A percentile compares a stretch with the other conserved stretches of the same genome.
Evolutionary conservation across 2,113 vertebrate genomes (phyloP).

Genomic region (Pedionomus torquatus): DNA sequence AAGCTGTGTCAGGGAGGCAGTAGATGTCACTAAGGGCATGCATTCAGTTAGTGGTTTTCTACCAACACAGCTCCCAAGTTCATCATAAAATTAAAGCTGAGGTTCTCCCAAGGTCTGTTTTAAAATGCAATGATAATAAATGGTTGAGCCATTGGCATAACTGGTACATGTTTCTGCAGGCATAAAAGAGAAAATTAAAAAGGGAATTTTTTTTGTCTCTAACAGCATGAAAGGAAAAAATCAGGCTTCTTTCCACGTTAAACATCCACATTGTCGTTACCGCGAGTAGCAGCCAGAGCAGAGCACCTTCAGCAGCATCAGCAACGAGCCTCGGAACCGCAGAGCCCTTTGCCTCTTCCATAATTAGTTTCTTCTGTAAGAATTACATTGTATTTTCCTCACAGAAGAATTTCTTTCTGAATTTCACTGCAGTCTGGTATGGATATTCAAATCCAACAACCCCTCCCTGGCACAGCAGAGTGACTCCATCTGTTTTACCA

Average conservation of each 20-base stretch:
- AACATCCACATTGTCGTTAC: conserved; percentile 33
- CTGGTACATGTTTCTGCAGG: neutral
- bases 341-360: conserved; percentile 41
- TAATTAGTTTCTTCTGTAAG: conserved; percentile 62
- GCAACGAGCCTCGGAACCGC: conserved; percentile 44
- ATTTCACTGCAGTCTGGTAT: conserved; percentile 44
- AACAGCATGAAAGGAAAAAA: neutral
- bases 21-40: neutral
- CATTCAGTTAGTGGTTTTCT: neutral
- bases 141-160: neutral
- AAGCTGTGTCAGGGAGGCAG: neutral
- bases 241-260: neutral
- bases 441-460: conserved; percentile 51
- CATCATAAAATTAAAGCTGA: neutral
- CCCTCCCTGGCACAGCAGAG: neutral
- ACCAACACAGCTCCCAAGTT: neutral
- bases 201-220: neutral
- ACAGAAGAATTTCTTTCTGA: conserved; percentile 44
- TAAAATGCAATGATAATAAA: conserved; percentile 26
- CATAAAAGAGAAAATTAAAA: neutral
- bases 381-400: conserved; percentile 59
- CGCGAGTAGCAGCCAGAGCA: conserved; percentile 24
- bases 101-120: neutral
- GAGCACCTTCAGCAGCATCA: conserved; percentile 32
- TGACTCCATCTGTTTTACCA: conserved; percentile 45